Percentiles rank a stretch among this genome's conserved stretches.
Conservation (phyloP, 2,888 invertebrate genomes). For the Zhengitettix transpicula region DNA sequence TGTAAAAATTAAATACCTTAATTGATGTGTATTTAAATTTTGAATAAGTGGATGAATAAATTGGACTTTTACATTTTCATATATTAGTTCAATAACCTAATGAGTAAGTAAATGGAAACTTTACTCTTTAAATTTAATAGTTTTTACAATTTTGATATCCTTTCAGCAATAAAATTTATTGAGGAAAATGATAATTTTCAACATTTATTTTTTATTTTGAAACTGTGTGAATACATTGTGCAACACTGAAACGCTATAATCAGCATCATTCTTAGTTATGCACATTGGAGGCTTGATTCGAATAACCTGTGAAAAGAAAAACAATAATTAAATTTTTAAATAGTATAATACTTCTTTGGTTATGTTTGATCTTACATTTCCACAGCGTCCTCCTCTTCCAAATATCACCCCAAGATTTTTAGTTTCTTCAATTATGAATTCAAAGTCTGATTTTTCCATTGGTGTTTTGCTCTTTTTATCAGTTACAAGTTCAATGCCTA, state of each 20-base stretch:
- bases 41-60: too few species aligned
- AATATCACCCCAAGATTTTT: constrained; percentile 74
- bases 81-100: too few species aligned
- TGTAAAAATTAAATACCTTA: too few species aligned
- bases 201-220: too few species aligned
- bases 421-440: constrained; percentile 63
- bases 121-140: neutral
- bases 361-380: constrained; percentile 49
- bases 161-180: constrained; percentile 13
- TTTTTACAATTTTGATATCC: neutral
- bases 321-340: neutral
- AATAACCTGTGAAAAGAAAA: constrained; percentile 45
- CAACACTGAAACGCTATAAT: constrained; percentile 50
- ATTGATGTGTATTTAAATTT: too few species aligned
- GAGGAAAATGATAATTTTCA: too few species aligned
- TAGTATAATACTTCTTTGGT: neutral
- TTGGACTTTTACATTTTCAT: too few species aligned
- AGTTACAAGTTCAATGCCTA: constrained; percentile 75
- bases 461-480: constrained; percentile 48
- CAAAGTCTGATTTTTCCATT: constrained; percentile 41
- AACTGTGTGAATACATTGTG: constrained; percentile 30
- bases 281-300: constrained; percentile 94
- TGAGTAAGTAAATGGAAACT: too few species aligned
- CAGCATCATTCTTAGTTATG: constrained; percentile 65
- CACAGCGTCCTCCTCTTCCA: constrained; percentile 74